Percentiles rank a stretch among this genome's conserved stretches.
phyloP scores from a whole-genome alignment of 1,140 invertebrate species.

The Papilio polyxenes region DNA sequence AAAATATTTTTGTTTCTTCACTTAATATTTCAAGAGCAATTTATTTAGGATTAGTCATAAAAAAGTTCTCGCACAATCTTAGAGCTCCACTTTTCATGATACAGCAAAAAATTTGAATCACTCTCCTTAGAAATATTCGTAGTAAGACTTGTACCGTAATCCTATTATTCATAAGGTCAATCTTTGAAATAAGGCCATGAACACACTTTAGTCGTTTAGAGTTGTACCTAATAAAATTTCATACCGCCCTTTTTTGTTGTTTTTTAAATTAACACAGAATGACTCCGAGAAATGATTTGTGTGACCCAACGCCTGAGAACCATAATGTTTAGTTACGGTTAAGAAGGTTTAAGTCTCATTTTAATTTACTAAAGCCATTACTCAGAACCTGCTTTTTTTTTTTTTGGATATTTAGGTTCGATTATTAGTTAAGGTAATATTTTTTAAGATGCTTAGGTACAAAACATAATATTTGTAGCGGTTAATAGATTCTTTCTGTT shows the following conservation, averaged over 20 bases:
- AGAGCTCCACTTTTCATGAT: conserved; percentile 25
- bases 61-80: conserved; percentile 3
- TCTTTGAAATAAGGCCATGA: conserved; percentile 16
- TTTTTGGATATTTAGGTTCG: background rate
- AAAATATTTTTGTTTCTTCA: conserved; percentile 24
- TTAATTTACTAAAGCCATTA: background rate
- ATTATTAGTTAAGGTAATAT: background rate
- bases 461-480: background rate
- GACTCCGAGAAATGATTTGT: conserved; percentile 16
- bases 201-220: background rate
- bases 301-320: conserved; percentile 19
- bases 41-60: conserved; percentile 37
- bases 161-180: conserved; percentile 25
- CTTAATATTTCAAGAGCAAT: conserved; percentile 20
- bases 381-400: background rate
- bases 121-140: conserved; percentile 19
- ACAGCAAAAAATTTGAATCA: conserved; percentile 34
- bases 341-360: background rate
- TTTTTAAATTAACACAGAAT: conserved; percentile 17
- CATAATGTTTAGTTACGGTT: conserved; percentile 25
- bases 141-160: conserved; percentile 18
- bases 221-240: background rate
- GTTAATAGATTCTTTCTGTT: no score
- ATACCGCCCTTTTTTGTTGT: conserved; percentile 17
- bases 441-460: background rate